Conservation (phyloP, 35 echinoderm and acorn worm species). For the Amphiura filiformis region DNA sequence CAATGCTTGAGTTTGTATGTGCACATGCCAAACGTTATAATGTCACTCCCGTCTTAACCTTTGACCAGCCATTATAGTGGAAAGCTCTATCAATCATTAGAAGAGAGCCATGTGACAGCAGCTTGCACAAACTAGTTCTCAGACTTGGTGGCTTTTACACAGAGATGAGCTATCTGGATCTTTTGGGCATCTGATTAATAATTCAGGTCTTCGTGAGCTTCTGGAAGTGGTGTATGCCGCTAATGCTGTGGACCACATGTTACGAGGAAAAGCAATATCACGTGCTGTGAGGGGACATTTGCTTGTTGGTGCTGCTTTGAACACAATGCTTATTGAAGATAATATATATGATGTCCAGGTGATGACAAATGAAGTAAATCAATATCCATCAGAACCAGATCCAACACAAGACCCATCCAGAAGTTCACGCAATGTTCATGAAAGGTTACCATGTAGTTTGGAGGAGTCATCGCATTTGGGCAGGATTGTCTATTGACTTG, state of each 20-base stretch:
- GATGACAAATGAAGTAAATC: neutral
- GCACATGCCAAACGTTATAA: slow-evolving; percentile 21
- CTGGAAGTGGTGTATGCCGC: slow-evolving; percentile 58
- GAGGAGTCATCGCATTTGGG: neutral
- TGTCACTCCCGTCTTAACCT: slow-evolving; percentile 47
- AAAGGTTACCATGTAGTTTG: slow-evolving; percentile 7
- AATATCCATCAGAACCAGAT: neutral
- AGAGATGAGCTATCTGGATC: slow-evolving; percentile 54
- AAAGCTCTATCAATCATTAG: slow-evolving; percentile 50
- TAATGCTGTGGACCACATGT: no score
- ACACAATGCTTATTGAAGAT: neutral
- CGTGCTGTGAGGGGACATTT: neutral
- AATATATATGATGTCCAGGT: neutral
- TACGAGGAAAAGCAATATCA: neutral
- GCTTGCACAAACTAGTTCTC: neutral
- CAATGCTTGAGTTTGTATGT: slow-evolving; percentile 50
- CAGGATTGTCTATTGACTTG: neutral
- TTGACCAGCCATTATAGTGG: slow-evolving; percentile 70
- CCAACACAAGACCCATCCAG: neutral
- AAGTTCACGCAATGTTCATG: neutral
- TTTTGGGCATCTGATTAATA: slow-evolving; percentile 43
- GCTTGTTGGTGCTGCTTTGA: neutral
- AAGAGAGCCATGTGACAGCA: neutral
- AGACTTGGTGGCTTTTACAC: slow-evolving; percentile 59
- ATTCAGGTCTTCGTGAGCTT: slow-evolving; percentile 26